Evolutionary conservation across 2,113 vertebrate species (phyloP).

Genomic region (Nannobrachium achirus): DNA sequence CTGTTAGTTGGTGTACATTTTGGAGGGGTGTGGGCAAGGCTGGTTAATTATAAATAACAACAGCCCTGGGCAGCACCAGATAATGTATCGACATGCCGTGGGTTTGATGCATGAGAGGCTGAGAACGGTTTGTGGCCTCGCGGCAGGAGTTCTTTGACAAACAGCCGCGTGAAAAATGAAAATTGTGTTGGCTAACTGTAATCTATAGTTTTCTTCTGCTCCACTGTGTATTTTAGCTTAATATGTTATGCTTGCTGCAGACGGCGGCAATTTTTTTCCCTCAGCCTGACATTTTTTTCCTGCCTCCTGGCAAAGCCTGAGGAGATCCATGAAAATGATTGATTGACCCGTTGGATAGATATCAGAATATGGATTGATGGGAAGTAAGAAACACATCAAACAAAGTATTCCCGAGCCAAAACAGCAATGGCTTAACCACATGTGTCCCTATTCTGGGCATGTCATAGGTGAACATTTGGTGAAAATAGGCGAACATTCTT

Average conservation of each 20-base stretch:
- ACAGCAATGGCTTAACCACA: neutral
- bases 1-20: conserved; percentile 32
- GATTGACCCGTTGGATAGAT: conserved; percentile 38
- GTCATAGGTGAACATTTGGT: too few relatives aligned
- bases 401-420: conserved; percentile 4
- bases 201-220: conserved; percentile 57
- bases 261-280: conserved; percentile 47
- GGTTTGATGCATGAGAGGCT: conserved; percentile 50
- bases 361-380: conserved; percentile 28
- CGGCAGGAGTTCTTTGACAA: conserved; percentile 37
- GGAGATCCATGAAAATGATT: conserved; percentile 54
- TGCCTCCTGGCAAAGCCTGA: conserved; percentile 25
- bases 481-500: too few relatives aligned
- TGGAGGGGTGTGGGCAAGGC: conserved; percentile 29
- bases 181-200: conserved; percentile 33
- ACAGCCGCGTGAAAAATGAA: conserved; percentile 62
- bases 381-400: conserved; percentile 23
- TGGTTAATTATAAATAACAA: conserved; percentile 68
- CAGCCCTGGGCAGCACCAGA: conserved; percentile 34
- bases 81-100: conserved; percentile 47
- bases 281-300: conserved; percentile 32
- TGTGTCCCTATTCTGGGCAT: too few relatives aligned
- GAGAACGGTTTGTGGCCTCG: conserved; percentile 22
- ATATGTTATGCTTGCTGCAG: conserved; percentile 57
- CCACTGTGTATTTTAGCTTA: conserved; percentile 46